Evolutionary conservation across 2,888 invertebrate species (phyloP), one percentile per base, ranked within the genome.

Genomic region (Iselma pallidipennis): DNA sequence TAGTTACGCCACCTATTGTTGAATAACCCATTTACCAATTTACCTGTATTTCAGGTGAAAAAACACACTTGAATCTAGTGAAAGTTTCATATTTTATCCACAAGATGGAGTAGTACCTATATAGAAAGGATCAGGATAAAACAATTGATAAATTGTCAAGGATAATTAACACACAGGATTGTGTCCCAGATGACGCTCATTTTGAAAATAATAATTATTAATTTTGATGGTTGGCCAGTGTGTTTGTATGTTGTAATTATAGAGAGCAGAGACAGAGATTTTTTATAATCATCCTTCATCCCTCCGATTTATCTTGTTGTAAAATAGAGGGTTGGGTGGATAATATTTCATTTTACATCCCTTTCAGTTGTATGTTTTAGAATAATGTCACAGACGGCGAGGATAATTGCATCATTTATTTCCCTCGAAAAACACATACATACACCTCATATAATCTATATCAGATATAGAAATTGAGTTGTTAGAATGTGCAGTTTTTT

Each of bases 171-270:
- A n/a, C n/a, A n/a, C n/a, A 14, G 31, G 31, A n/a, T 33, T 14
- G 9, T n/a, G 3, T 29, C 4, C 29, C 29, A 29, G 9, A 10
- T 29, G 29, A 29, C 29, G 49, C 49, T 23, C 23, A 49, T 49
- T 21, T 10, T 2, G 16, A n/a, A 37, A n/a, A 2, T 10, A 14
- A 49, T 63, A 69, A 72, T 72, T 70, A 69, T 69, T 71, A 69
- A 70, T 65, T 68, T 68, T 72, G 71, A 71, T 67, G 66, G 67
- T 60, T 56, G 67, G 65, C 64, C 72, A 65, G 66, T 60, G 62
- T 72, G 73, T 61, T 61, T 59, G n/a, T 16, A 10, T 19, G 23
- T 37, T 37, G n/a, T 37, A 37, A 14, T 16, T 37, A 37, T 37
- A 25, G n/a, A 49, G 25, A 14, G 25, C 42, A n/a, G 14, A 7